Conservation (phyloP, 2,888 invertebrate genomes). For the Meta bourneti region DNA sequence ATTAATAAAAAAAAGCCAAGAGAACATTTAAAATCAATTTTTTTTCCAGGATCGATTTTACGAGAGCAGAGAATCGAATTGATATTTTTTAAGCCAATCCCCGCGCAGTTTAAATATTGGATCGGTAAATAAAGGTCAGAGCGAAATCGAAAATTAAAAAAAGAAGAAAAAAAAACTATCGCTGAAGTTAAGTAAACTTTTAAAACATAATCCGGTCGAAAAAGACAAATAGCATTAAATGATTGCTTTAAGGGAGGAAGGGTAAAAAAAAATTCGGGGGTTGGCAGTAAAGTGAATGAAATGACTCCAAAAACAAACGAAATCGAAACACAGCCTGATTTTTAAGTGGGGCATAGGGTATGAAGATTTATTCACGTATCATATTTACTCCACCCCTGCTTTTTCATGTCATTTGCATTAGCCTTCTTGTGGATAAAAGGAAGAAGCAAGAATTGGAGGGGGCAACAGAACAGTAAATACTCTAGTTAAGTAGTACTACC, state of each 20-base stretch:
- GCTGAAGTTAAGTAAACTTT: neutral
- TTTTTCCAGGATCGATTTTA: neutral
- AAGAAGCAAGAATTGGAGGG: neutral
- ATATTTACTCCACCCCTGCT: neutral
- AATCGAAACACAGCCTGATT: constrained; percentile 19
- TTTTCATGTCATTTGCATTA: neutral
- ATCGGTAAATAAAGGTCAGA: constrained; percentile 16
- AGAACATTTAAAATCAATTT: neutral
- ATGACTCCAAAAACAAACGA: neutral
- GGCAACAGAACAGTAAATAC: neutral
- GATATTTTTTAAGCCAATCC: neutral
- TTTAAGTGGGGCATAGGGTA: neutral
- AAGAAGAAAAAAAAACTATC: no score
- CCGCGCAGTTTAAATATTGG: neutral
- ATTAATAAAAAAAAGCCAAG: neutral
- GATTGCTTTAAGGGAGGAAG: neutral
- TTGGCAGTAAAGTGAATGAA: neutral
- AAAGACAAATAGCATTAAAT: constrained; percentile 17
- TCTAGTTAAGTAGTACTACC: neutral
- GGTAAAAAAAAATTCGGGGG: constrained; percentile 1
- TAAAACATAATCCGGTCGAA: neutral
- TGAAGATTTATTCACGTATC: neutral
- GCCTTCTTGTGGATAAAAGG: neutral
- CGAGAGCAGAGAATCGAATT: neutral
- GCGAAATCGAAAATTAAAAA: neutral